Evolutionary conservation across 1,140 invertebrate species (phyloP).

Genomic region (Hylaeus anthracinus): DNA sequence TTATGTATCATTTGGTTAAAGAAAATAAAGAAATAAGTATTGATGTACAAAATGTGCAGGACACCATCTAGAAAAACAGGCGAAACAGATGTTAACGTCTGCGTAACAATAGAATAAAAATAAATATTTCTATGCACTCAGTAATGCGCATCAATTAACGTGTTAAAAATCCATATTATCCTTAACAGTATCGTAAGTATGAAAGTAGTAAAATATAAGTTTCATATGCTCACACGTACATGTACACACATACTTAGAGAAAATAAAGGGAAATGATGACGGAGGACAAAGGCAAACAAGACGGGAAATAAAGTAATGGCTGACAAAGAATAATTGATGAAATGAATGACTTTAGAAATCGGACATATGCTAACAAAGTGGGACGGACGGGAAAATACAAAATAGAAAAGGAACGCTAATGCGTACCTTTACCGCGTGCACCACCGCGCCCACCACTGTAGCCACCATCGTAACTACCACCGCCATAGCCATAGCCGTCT

Average conservation of each 20-base stretch:
- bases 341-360: slow-evolving; percentile 38
- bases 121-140: background rate
- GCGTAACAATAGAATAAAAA: background rate
- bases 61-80: background rate
- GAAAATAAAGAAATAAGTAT: background rate
- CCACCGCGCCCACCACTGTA: slow-evolving; percentile 89
- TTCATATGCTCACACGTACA: slow-evolving; percentile 33
- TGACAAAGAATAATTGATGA: slow-evolving; percentile 46
- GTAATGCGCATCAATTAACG: background rate
- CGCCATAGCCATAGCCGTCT: slow-evolving; percentile 89
- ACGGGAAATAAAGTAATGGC: slow-evolving; percentile 3
- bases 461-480: slow-evolving; percentile 90
- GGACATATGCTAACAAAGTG: slow-evolving; percentile 46
- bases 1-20: background rate
- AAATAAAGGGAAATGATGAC: slow-evolving; percentile 32
- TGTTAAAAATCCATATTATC: slow-evolving; percentile 15
- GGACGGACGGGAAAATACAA: slow-evolving; percentile 41
- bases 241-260: slow-evolving; percentile 38
- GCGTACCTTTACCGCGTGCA: slow-evolving; percentile 90
- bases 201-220: slow-evolving; percentile 24
- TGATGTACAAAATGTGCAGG: background rate
- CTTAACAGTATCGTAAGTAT: slow-evolving; percentile 19
- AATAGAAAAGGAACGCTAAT: slow-evolving; percentile 78
- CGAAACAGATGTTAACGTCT: background rate
- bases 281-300: slow-evolving; percentile 30